phyloP scores from a whole-genome alignment of 2,113 vertebrate genomes.

The Hucho hucho region DNA sequence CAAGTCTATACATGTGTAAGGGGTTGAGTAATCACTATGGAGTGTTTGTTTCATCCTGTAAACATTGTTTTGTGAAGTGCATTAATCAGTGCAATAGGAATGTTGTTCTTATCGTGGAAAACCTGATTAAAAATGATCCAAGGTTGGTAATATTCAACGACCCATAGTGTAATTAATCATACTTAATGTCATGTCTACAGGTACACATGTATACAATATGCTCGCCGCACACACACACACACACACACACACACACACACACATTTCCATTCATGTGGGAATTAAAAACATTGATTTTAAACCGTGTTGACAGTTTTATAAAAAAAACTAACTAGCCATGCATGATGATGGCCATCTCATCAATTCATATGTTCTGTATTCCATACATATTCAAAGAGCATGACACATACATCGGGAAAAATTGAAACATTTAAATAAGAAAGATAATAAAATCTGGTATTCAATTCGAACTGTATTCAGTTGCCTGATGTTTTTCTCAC shows the following conservation, averaged over 20 bases:
- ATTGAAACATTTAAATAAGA: background rate
- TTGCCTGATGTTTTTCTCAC: background rate
- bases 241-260: no score
- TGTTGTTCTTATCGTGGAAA: background rate
- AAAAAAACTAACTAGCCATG: slow-evolving; percentile 8
- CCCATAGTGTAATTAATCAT: slow-evolving; percentile 11
- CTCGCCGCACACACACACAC: no score
- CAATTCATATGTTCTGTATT: background rate
- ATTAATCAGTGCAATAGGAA: background rate
- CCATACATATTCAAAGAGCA: slow-evolving; percentile 3
- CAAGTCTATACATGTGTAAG: background rate
- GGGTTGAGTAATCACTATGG: background rate
- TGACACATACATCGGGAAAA: background rate
- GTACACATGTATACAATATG: background rate
- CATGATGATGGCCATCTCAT: background rate
- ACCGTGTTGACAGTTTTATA: slow-evolving; percentile 18
- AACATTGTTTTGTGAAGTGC: background rate
- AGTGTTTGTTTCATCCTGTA: background rate
- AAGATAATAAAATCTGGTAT: background rate
- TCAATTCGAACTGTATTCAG: background rate
- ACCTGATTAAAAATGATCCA: background rate
- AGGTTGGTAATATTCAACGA: background rate
- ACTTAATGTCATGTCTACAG: slow-evolving; percentile 7
- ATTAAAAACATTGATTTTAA: slow-evolving; percentile 21
- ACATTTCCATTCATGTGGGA: slow-evolving; percentile 10